Conservation (phyloP, 37 sponge, comb jelly and placozoan species). For the Crambe crambe region DNA sequence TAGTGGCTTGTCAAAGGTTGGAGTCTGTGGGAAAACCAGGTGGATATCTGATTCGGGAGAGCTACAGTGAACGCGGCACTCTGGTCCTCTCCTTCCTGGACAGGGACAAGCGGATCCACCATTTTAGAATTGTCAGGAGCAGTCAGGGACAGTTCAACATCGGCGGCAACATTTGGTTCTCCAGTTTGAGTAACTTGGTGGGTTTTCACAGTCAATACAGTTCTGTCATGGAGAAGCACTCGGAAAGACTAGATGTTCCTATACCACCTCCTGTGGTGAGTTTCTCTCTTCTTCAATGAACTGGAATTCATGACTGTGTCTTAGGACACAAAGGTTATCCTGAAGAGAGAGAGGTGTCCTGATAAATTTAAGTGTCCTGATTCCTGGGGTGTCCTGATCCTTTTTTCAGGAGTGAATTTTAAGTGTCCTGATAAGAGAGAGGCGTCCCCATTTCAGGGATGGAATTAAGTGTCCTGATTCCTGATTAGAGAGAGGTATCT, state of each 20-base stretch:
- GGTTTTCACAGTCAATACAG: conserved; percentile 78
- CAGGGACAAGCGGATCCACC: conserved; percentile 50
- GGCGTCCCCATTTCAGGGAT: no score
- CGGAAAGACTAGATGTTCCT: conserved; percentile 70
- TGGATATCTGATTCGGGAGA: conserved; percentile 78
- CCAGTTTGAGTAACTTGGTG: conserved; percentile 70
- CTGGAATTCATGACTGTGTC: no score
- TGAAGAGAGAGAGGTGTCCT: no score
- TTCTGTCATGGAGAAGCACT: conserved; percentile 64
- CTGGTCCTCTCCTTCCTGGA: conserved; percentile 77
- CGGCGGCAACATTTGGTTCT: conserved; percentile 75
- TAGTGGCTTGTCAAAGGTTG: conserved; percentile 45
- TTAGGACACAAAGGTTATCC: no score
- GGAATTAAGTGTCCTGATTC: no score
- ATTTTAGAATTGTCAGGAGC: conserved; percentile 70
- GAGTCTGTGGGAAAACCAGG: conserved; percentile 28
- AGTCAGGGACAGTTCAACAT: conserved; percentile 82
- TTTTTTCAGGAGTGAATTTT: no score
- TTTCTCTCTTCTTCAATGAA: no score
- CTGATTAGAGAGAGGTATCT: no score
- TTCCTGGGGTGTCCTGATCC: no score
- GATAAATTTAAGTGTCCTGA: no score
- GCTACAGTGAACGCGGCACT: conserved; percentile 63
- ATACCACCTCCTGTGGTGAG: conserved; percentile 72
- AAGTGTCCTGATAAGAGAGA: no score